phyloP scores from a whole-genome alignment of 2,113 vertebrate species.

The Lampris megalopsis region DNA sequence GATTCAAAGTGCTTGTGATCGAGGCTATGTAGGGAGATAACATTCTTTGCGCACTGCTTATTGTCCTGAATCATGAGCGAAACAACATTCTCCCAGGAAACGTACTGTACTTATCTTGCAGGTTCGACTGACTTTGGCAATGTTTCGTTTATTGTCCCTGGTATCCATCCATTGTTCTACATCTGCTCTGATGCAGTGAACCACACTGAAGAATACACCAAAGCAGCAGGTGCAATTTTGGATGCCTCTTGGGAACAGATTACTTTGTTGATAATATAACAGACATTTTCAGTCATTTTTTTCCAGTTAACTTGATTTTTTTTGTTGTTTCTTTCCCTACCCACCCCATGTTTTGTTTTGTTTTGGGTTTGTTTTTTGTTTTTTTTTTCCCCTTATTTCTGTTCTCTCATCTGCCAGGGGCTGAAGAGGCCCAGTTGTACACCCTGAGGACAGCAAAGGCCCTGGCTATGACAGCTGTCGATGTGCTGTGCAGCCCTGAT shows the following conservation, averaged over 20 bases:
- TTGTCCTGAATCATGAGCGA: constrained; percentile 24
- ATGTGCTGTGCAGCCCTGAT: constrained; percentile 86
- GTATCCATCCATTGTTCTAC: constrained; percentile 90
- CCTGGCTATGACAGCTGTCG: constrained; percentile 90
- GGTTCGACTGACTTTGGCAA: constrained; percentile 93
- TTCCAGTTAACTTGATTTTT: constrained; percentile 16
- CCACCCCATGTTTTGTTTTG: not conserved
- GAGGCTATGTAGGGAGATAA: no score
- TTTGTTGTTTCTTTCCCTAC: constrained; percentile 25
- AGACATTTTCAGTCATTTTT: constrained; percentile 4
- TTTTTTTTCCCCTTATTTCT: constrained; percentile 17
- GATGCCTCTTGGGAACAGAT: not conserved
- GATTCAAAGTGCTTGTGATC: not conserved
- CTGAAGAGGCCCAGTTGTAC: constrained; percentile 88
- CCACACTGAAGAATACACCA: constrained; percentile 89
- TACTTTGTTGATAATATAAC: constrained; percentile 5
- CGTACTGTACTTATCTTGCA: constrained; percentile 62
- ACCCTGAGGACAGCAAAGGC: constrained; percentile 87
- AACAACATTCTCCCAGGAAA: constrained; percentile 9
- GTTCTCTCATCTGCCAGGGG: constrained; percentile 76
- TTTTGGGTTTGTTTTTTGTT: not conserved
- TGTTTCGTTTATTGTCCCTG: constrained; percentile 86
- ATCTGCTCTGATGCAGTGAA: constrained; percentile 87
- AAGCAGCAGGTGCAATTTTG: constrained; percentile 83
- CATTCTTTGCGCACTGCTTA: not conserved